A percentile compares a stretch with the other conserved stretches of the same genome.
These are phyloP conservation scores for Halictus ligatus DNA, from an alignment of 2,888 invertebrate genomes.

Conservation along the genomic window DNA sequence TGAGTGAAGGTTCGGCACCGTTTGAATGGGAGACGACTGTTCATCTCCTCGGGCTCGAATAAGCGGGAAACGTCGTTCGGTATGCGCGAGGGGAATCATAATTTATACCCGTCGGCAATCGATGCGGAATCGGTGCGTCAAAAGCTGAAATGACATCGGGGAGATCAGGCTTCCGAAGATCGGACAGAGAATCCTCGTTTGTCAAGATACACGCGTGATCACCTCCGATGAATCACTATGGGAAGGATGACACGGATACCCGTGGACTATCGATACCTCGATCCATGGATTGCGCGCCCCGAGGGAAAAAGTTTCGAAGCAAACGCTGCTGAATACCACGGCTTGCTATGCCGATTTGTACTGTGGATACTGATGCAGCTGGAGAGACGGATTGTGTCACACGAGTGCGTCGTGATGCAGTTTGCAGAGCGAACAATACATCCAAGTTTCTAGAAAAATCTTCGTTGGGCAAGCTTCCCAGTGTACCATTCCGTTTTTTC, in stretches of 20 bases:
- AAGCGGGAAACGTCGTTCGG: background rate
- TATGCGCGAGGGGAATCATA: background rate
- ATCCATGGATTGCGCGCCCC: background rate
- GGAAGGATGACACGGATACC: background rate
- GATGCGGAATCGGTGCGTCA: background rate
- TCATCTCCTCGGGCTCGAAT: background rate
- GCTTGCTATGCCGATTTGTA: background rate
- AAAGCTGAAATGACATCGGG: background rate
- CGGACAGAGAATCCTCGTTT: background rate
- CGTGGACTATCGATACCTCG: background rate
- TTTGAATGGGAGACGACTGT: background rate
- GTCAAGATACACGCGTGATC: conserved; percentile 12
- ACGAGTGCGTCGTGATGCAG: background rate
- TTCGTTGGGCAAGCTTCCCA: background rate
- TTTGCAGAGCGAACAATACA: background rate
- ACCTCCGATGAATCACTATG: conserved; percentile 22
- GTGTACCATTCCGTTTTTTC: background rate
- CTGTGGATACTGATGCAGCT: background rate
- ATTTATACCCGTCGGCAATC: background rate
- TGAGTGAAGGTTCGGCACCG: background rate
- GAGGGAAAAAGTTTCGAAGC: conserved; percentile 2
- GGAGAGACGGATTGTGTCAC: background rate
- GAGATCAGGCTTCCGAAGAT: background rate
- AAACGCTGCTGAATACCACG: background rate
- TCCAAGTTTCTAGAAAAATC: background rate